phyloP scores from a whole-genome alignment of 2,888 invertebrate genomes.

The Agrilus biguttatus region DNA sequence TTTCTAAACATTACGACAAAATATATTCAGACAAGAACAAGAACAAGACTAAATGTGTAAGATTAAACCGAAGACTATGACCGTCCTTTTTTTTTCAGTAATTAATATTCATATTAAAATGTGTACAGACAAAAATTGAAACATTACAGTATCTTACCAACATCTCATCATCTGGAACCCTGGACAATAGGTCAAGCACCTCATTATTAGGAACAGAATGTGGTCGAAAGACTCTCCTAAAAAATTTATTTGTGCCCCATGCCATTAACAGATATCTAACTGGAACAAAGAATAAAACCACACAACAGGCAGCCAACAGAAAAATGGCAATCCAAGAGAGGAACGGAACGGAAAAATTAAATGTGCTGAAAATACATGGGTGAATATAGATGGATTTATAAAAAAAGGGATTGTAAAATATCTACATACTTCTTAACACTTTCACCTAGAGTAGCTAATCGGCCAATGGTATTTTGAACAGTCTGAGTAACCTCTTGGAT shows the following conservation, averaged over 20 bases:
- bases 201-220: constrained; percentile 96
- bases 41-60: too few relatives aligned
- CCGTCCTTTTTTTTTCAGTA: too few relatives aligned
- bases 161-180: constrained; percentile 89
- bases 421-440: constrained; percentile 89
- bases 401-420: constrained; percentile 9
- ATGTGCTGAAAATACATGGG: constrained; percentile 52
- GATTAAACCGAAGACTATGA: too few relatives aligned
- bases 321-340: constrained; percentile 83
- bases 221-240: constrained; percentile 80
- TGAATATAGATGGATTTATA: too few relatives aligned
- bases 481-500: constrained; percentile 96
- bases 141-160: constrained; percentile 45
- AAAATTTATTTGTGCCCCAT: constrained; percentile 93
- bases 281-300: constrained; percentile 80
- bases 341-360: constrained; percentile 95
- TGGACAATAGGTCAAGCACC: constrained; percentile 81
- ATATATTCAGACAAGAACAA: too few relatives aligned
- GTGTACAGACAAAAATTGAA: background rate
- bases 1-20: too few relatives aligned
- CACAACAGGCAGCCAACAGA: constrained; percentile 53
- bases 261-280: constrained; percentile 76
- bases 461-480: constrained; percentile 91
- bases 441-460: constrained; percentile 86
- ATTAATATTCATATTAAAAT: background rate